A percentile compares a stretch with the other conserved stretches of the same genome.
These are phyloP conservation scores for Siniperca scherzeri DNA, from an alignment of 2,797 vertebrate species.

Conservation along the genomic window DNA sequence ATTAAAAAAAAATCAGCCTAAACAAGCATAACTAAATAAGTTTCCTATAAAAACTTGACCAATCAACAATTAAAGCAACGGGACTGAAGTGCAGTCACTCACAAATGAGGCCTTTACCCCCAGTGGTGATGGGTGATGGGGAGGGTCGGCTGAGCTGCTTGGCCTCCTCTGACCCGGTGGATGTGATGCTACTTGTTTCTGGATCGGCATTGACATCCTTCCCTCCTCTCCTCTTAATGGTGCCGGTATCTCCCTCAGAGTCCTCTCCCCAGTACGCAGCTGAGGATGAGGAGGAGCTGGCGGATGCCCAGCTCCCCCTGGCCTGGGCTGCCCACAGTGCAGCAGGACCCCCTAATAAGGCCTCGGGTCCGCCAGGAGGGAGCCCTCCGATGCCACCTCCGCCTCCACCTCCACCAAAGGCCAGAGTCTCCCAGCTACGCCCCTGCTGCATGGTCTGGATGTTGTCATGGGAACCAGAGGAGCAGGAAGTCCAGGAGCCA, in stretches of 20 bases:
- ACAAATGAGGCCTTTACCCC: slow-evolving; percentile 91
- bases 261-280: slow-evolving; percentile 98
- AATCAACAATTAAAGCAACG: not conserved
- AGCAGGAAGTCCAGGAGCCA: slow-evolving; percentile 99
- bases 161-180: slow-evolving; percentile 91
- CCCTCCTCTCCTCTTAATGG: slow-evolving; percentile 96
- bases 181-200: slow-evolving; percentile 92
- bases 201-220: slow-evolving; percentile 94
- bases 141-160: slow-evolving; percentile 88
- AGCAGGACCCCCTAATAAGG: slow-evolving; percentile 78
- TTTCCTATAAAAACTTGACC: not conserved
- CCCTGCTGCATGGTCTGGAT: slow-evolving; percentile 99
- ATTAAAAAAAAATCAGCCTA: not conserved
- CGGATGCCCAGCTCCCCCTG: slow-evolving; percentile 95
- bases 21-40: not conserved
- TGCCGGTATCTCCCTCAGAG: slow-evolving; percentile 97
- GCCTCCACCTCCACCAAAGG: slow-evolving; percentile 87
- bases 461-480: slow-evolving; percentile 98
- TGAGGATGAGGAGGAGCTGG: slow-evolving; percentile 86
- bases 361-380: slow-evolving; percentile 68
- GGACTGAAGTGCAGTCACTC: slow-evolving; percentile 74
- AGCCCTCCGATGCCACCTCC: slow-evolving; percentile 84
- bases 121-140: slow-evolving; percentile 89
- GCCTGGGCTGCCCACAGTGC: slow-evolving; percentile 92
- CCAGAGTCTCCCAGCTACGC: slow-evolving; percentile 96